Evolutionary conservation across 2,888 invertebrate genomes (phyloP), one percentile per base, ranked within the genome.

Genomic region (Drosophila emarginata): DNA sequence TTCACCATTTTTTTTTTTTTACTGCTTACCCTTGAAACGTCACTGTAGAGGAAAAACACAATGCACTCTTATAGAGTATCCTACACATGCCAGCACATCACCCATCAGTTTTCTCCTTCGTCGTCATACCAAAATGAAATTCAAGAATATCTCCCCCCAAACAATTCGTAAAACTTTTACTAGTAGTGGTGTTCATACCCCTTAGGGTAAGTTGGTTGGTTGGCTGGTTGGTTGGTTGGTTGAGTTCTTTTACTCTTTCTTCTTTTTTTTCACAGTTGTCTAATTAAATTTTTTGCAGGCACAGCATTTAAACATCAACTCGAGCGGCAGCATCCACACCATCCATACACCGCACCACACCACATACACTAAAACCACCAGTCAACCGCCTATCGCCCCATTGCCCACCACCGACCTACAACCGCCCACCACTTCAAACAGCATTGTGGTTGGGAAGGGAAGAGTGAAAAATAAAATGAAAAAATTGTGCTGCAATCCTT

Each of bases 21-120:
- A 15, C 14, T 37, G 61, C 58, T 81, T 89, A 83, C 89, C 83
- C 83, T 83, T 83, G 83, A 83, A 83, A 84, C 74, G 77, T 64
- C 72, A 70, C 77, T 74, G 64, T 39, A 11, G 15, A 77, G 76
- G 39, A 39, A 80, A 79, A 81, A 87, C 62, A 61, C 59, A 59
- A 63, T 67, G 58, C 64, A 61, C 76, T 45, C 52, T 37, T 36
- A 26, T 59, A 39, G 26, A 39, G 50, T 50, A 50, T 28, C 60
- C 58, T 21, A 45, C 75, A 73, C 75, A 67, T 80, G 68, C 76
- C 79, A 61, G 50, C 28, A 50, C 60, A 59, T 62, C 53, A 39
- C 40, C 61, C 23, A 62, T 18, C 18, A 59, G 32, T 9, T 9
- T 32, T 32, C 32, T 9, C 11, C 61, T 6, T 14, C 21, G 9